Evolutionary conservation across 2,113 vertebrate genomes (phyloP), one percentile per base, ranked within the genome.

Genomic region (Hymenochirus boettgeri): DNA sequence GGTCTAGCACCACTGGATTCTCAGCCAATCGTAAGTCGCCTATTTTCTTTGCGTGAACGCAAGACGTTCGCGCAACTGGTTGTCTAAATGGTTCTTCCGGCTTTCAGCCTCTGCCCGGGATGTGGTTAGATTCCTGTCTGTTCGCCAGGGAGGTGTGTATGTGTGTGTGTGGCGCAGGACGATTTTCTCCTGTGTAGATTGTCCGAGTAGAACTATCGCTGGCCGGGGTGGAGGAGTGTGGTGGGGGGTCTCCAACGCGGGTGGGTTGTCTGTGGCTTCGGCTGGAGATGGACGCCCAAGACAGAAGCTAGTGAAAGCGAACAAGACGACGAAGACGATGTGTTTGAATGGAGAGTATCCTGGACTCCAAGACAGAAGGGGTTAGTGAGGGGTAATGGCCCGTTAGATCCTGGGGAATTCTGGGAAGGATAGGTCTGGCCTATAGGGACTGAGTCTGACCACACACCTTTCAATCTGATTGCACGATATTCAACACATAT

Each of bases 261-360:
- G 12, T 31, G 52, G 33, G 12, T 23, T 2, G 22, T 25, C 35
- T 1, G 57, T 3, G 1, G 71, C 55, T 45, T 72, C 2, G 17
- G 70, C 42, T 52, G 23, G 15, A 27, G 72, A 54, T 24, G 61
- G 2, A 37, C 15, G 12, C 9, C 18, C 1, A 29, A 7, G 37
- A 52, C 62, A 11, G 65, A 54, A 3, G 21, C 23, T 39, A 10
- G 1, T 76, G 78, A 62, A 83, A 92, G 61, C 86, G 90, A 62
- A 89, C 89, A 3, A 24, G 91, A 93, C 8, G 87, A 89, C 18
- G 92, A 82, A 2, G 92, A 92, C 46, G 91, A 94, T 39, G 91
- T 95, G 3, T 98, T 93, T 75, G 95, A 97, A 74, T 98, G 89
- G 96, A 98, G 79, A 83, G 81, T 76, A 98, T 98, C 77, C 88